Percentiles rank a stretch among this genome's conserved stretches.
These are phyloP conservation scores for Rhagophthalmus giganteus DNA, from an alignment of 2,888 invertebrate species.

Conservation along the genomic window DNA sequence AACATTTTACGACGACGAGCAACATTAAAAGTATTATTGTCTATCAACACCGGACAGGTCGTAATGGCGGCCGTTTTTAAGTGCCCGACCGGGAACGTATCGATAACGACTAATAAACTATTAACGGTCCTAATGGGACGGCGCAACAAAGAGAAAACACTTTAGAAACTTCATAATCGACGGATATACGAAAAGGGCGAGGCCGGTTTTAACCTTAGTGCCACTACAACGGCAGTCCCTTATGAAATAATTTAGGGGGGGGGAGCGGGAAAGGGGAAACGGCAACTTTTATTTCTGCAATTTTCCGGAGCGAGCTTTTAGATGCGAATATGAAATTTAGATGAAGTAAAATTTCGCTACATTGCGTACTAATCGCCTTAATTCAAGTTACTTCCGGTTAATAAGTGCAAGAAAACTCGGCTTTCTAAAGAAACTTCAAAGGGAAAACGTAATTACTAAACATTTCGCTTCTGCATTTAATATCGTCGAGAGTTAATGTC, in stretches of 20 bases:
- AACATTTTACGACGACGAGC: constrained; percentile 33
- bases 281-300: constrained; percentile 3
- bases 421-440: constrained; percentile 1
- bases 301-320: constrained; percentile 1
- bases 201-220: neutral
- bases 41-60: constrained; percentile 28
- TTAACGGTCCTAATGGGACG: constrained; percentile 12
- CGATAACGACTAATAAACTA: constrained; percentile 12
- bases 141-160: neutral
- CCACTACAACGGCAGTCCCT: too few species aligned
- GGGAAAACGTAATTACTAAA: constrained; percentile 1
- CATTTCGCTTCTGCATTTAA: neutral
- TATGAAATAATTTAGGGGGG: neutral
- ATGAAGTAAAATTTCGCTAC: neutral
- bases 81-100: constrained; percentile 4
- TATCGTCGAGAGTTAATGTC: neutral
- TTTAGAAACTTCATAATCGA: neutral
- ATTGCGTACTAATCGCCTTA: constrained; percentile 1
- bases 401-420: neutral
- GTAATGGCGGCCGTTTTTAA: constrained; percentile 9
- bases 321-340: constrained; percentile 3
- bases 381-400: constrained; percentile 1
- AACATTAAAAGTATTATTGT: constrained; percentile 37
- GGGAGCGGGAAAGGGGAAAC: neutral
- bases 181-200: neutral